A percentile compares a stretch with the other conserved stretches of the same genome.
phyloP scores from a whole-genome alignment of 2,888 invertebrate species.

The Tipula helvola region DNA sequence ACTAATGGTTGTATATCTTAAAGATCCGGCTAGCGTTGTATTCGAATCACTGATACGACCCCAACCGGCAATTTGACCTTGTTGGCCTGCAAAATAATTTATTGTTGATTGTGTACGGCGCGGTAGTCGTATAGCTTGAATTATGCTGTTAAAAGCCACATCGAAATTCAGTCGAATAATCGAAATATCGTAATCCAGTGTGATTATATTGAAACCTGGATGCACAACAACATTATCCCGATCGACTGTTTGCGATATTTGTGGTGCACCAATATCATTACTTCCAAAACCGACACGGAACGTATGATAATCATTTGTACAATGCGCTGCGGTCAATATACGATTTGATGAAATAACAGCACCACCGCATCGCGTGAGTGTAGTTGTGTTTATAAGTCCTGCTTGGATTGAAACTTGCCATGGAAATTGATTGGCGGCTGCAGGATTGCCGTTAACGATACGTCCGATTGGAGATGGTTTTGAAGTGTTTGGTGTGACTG shows the following conservation, averaged over 20 bases:
- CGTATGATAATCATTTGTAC: neutral
- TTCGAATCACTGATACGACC: neutral
- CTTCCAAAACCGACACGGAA: neutral
- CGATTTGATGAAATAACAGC: neutral
- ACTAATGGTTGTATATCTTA: conserved; percentile 10
- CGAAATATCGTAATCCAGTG: neutral
- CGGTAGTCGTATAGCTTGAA: neutral
- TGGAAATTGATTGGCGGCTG: conserved; percentile 4
- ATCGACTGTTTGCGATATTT: neutral
- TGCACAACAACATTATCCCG: neutral
- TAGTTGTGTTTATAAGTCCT: neutral
- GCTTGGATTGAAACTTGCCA: neutral
- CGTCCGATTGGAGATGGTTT: neutral
- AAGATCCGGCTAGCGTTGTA: neutral
- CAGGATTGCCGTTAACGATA: neutral
- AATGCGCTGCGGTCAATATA: neutral
- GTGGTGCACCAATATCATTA: neutral
- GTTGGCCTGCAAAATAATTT: neutral
- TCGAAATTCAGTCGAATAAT: neutral
- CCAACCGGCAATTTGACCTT: neutral
- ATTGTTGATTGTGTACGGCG: neutral
- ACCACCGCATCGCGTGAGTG: neutral
- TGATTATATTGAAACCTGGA: neutral
- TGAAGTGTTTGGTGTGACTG: neutral
- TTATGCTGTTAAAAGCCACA: neutral